Evolutionary conservation across 2,888 invertebrate genomes (phyloP).

Genomic region (Tupiocoris notatus): DNA sequence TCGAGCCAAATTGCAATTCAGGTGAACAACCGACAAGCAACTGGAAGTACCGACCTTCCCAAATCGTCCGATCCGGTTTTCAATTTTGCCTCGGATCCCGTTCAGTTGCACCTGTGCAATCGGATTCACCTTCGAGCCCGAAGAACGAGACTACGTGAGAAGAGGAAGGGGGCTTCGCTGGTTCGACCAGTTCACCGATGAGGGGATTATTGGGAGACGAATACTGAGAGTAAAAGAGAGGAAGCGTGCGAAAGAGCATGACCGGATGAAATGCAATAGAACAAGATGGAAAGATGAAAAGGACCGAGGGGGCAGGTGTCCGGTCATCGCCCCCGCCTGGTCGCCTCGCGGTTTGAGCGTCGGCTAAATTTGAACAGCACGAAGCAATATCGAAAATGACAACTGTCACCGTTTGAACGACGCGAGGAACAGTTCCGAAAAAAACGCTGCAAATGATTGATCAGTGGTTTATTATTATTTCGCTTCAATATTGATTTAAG

Average conservation of each 20-base stretch:
- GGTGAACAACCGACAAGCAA: too few relatives aligned
- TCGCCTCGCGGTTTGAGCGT: not conserved
- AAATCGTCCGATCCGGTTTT: not conserved
- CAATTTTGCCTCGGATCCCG: not conserved
- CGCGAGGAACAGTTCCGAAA: too few relatives aligned
- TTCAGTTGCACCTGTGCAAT: constrained; percentile 3
- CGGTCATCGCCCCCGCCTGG: not conserved
- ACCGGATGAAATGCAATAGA: not conserved
- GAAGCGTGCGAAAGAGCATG: not conserved
- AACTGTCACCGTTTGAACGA: too few relatives aligned
- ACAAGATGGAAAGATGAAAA: too few relatives aligned
- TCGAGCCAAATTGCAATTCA: too few relatives aligned
- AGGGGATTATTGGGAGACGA: not conserved
- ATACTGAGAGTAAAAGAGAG: not conserved
- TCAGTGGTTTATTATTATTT: too few relatives aligned
- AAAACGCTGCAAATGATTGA: too few relatives aligned
- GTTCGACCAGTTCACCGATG: constrained; percentile 30
- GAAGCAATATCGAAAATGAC: not conserved
- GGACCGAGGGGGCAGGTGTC: not conserved
- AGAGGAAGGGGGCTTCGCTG: constrained; percentile 13
- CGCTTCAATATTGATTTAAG: too few relatives aligned
- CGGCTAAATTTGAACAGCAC: not conserved
- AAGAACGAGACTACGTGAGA: not conserved
- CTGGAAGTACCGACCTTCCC: too few relatives aligned
- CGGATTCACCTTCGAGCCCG: constrained; percentile 7